Conservation (phyloP, 1,140 invertebrate species). For the Vollenhovia emeryi region DNA sequence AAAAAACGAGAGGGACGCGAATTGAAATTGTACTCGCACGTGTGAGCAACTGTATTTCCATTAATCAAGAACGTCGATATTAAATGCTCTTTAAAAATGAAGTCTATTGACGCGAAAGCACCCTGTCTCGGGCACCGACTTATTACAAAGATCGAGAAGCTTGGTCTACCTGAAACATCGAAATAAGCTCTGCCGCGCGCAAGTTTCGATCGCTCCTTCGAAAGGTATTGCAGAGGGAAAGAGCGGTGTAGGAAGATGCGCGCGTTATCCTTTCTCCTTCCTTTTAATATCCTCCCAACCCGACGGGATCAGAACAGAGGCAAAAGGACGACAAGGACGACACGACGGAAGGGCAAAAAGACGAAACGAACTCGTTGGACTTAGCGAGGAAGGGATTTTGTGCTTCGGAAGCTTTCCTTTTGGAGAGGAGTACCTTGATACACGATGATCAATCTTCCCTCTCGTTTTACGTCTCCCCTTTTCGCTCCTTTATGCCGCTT, state of each 20-base stretch:
- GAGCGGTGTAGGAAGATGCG: neutral
- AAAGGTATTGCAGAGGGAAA: neutral
- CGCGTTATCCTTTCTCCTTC: conserved; percentile 51
- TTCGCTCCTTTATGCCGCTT: neutral
- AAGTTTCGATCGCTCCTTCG: neutral
- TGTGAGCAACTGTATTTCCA: neutral
- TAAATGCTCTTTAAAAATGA: neutral
- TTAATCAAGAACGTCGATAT: neutral
- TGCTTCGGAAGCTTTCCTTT: conserved; percentile 32
- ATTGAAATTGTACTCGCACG: neutral
- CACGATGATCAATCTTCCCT: conserved; percentile 45
- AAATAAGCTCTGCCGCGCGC: conserved; percentile 13
- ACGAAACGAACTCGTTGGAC: conserved; percentile 3
- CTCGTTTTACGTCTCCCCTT: neutral
- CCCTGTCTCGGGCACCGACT: neutral
- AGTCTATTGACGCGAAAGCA: neutral
- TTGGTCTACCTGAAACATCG: conserved; percentile 1
- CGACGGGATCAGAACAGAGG: conserved; percentile 38
- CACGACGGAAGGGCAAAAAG: conserved; percentile 59
- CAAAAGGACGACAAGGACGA: conserved; percentile 25
- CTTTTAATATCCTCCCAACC: conserved; percentile 52
- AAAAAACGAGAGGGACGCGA: neutral
- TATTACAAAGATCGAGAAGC: conserved; percentile 13
- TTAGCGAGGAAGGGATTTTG: conserved; percentile 29
- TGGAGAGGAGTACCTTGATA: conserved; percentile 29